Percentiles rank a stretch among this genome's conserved stretches.
phyloP scores from a whole-genome alignment of 2,888 invertebrate genomes.

The Hirtodrosophila alboralis region DNA sequence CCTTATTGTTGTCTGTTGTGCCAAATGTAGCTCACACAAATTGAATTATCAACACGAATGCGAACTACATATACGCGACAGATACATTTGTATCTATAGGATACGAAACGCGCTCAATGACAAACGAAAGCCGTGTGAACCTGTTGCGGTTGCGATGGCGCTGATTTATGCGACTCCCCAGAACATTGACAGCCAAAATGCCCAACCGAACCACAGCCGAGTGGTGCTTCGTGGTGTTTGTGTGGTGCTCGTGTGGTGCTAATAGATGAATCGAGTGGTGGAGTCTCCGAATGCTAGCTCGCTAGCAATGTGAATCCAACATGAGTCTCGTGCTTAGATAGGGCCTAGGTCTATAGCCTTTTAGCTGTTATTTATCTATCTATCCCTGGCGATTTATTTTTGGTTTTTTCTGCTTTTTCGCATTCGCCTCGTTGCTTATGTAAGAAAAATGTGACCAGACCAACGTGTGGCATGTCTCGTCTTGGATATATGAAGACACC shows the following conservation, averaged over 20 bases:
- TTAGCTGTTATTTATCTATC: background rate
- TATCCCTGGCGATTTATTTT: conserved; percentile 32
- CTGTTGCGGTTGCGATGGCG: conserved; percentile 72
- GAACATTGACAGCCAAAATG: conserved; percentile 43
- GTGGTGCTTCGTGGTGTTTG: too few species aligned
- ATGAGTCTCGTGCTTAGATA: conserved; percentile 73
- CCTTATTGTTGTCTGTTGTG: conserved; percentile 39
- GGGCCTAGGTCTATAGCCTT: conserved; percentile 33
- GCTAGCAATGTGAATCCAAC: conserved; percentile 46
- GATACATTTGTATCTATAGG: conserved; percentile 16
- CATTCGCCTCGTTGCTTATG: conserved; percentile 47
- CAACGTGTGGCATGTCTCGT: conserved; percentile 10
- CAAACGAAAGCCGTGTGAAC: conserved; percentile 76
- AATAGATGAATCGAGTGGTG: conserved; percentile 30
- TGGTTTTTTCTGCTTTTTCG: conserved; percentile 40
- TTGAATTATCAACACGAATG: conserved; percentile 56
- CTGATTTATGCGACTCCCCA: conserved; percentile 68
- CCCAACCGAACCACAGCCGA: conserved; percentile 3
- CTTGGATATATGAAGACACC: background rate
- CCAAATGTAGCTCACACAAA: conserved; percentile 50
- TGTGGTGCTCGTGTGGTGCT: conserved; percentile 22
- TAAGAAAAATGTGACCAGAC: conserved; percentile 67
- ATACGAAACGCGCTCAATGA: conserved; percentile 62
- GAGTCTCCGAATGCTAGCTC: background rate
- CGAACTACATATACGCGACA: conserved; percentile 3